These are phyloP conservation scores for Leptopilina myrica DNA, from an alignment of 2,888 invertebrate genomes.

Conservation along the genomic window DNA sequence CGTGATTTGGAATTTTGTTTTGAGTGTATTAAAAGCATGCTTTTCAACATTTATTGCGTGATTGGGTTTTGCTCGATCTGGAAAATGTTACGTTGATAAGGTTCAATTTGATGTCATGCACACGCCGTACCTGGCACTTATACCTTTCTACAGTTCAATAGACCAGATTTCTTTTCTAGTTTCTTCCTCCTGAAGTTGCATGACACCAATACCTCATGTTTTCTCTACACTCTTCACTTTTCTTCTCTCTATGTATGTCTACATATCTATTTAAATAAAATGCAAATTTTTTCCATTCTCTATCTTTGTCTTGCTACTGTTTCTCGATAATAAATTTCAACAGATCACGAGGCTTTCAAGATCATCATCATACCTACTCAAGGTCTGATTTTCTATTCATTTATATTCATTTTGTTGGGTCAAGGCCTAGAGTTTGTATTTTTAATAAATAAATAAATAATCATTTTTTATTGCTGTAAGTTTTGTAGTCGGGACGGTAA, in stretches of 20 bases:
- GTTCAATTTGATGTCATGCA: constrained; percentile 40
- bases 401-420: no score
- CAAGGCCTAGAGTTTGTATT: no score
- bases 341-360: no score
- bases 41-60: constrained; percentile 29
- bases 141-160: constrained; percentile 14
- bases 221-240: not conserved
- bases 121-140: constrained; percentile 25
- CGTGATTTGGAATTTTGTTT: constrained; percentile 25
- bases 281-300: not conserved
- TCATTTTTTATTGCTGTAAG: no score
- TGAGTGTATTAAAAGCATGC: constrained; percentile 17
- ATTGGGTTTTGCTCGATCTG: constrained; percentile 23
- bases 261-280: not conserved
- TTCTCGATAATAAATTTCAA: no score
- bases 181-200: constrained; percentile 14
- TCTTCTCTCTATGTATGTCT: no score
- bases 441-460: no score
- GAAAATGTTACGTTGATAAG: constrained; percentile 26
- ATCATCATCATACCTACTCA: no score
- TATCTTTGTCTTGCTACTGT: not conserved
- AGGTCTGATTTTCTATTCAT: no score
- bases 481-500: no score
- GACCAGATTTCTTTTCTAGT: constrained; percentile 7
- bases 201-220: not conserved